Conservation (phyloP, 2,113 vertebrate species). For the Poecile atricapillus region DNA sequence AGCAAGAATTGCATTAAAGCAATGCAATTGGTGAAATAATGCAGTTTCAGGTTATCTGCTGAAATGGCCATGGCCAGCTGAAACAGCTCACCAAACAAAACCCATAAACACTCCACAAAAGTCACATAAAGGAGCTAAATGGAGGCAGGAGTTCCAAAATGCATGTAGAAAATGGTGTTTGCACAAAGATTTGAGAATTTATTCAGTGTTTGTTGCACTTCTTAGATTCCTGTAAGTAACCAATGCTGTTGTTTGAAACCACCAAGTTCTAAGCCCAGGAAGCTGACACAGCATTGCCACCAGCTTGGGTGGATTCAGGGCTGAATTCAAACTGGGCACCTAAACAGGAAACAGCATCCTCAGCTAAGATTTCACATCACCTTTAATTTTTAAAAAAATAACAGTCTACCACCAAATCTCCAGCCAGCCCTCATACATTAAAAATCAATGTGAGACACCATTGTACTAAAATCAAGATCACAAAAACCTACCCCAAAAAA, state of each 20-base stretch:
- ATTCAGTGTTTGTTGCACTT: neutral
- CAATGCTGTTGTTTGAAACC: neutral
- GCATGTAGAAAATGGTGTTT: neutral
- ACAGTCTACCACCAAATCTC: neutral
- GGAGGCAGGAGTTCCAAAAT: neutral
- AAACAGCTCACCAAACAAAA: neutral
- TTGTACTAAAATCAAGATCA: neutral
- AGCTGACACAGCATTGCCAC: neutral
- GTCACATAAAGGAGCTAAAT: neutral
- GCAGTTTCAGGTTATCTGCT: no score
- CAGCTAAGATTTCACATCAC: neutral
- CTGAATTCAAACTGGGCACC: neutral
- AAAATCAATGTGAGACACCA: neutral
- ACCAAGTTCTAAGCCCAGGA: neutral
- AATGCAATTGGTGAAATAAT: no score
- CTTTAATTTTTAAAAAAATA: neutral
- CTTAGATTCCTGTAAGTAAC: neutral
- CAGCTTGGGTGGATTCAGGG: neutral
- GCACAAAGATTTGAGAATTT: neutral
- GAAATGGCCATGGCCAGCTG: neutral
- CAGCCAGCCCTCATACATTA: neutral
- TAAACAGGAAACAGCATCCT: neutral
- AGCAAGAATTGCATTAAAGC: neutral
- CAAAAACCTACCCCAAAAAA: neutral
- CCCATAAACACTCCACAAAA: fast-evolving